Evolutionary conservation across 2,888 invertebrate genomes (phyloP), one percentile per base, ranked within the genome.

Genomic region (Merodon equestris): DNA sequence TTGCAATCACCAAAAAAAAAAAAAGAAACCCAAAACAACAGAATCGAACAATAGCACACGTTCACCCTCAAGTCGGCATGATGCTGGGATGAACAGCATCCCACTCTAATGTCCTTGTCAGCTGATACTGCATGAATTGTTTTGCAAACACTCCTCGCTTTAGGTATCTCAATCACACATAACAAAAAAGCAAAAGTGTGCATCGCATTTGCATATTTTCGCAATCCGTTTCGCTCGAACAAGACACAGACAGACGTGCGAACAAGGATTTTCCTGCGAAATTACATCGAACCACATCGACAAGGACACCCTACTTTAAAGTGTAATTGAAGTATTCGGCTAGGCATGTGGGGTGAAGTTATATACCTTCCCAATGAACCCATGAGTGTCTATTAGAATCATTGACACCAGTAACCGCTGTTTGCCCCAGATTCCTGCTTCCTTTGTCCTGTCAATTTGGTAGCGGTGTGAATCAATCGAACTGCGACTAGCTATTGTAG

Each of bases 371-470:
- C 42, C 67, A 79, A 67, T 63, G 77, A 79, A 70, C 79, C 68
- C 74, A 70, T 74, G 74, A 79, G 79, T 50, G 64, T 64, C 50
- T 74, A 27, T 27, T 27, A 44, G 68, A 73, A 74, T 73, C 79
- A 79, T 74, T 74, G 79, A 79, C 73, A 79, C 79, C 79, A 73
- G 79, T 74, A 79, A 79, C 79, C 73, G 64, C 79, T 74, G 74
- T 47, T 63, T 74, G 79, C 68, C 68, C 58, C 74, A 66, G 74
- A 79, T 79, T 74, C 70, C 57, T 34, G 45, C 10, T 15, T 67
- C 61, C 53, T 73, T 73, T 79, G 58, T 79, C 73, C 53, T 79
- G 70, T 70, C 68, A 66, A 74, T 74, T 79, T 79, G 64, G 74
- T 74, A 74, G 74, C 50, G 53, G 45, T 73, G 74, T 60, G 68